These are phyloP conservation scores for Ectropis grisescens DNA, from an alignment of 1,140 invertebrate species.

Conservation along the genomic window DNA sequence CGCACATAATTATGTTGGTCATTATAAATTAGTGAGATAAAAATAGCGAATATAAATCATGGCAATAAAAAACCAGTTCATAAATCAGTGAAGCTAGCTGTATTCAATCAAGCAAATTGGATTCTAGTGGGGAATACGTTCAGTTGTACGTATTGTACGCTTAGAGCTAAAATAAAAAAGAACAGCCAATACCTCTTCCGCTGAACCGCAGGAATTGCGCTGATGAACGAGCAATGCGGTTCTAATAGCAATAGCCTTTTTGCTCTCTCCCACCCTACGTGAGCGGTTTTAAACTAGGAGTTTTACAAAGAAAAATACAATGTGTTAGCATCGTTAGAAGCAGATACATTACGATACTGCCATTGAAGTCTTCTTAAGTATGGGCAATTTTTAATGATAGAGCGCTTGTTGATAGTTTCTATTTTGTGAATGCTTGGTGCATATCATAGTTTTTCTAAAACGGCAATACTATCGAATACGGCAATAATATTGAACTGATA, in stretches of 20 bases:
- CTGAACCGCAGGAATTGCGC: constrained; percentile 41
- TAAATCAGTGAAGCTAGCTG: no score
- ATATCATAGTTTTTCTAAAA: not conserved
- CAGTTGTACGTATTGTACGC: constrained; percentile 50
- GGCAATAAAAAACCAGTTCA: no score
- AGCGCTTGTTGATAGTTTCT: not conserved
- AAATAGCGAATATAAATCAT: no score
- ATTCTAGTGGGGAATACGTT: constrained; percentile 31
- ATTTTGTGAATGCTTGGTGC: not conserved
- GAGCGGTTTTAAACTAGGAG: constrained; percentile 22
- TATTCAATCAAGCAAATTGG: constrained; percentile 45
- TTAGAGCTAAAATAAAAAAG: constrained; percentile 52
- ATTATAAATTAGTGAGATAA: no score
- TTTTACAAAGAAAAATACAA: constrained; percentile 24
- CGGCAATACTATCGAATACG: not conserved
- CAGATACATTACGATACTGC: constrained; percentile 20
- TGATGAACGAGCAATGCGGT: constrained; percentile 51
- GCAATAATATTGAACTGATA: not conserved
- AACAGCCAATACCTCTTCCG: constrained; percentile 30
- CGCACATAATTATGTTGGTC: no score
- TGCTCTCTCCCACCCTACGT: constrained; percentile 24
- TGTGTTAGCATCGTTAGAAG: constrained; percentile 9
- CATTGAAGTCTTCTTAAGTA: constrained; percentile 13
- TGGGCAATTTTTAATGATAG: not conserved
- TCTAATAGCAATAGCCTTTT: constrained; percentile 47